Conservation (phyloP, 2,797 vertebrate genomes). For the Coregonus sp. region DNA sequence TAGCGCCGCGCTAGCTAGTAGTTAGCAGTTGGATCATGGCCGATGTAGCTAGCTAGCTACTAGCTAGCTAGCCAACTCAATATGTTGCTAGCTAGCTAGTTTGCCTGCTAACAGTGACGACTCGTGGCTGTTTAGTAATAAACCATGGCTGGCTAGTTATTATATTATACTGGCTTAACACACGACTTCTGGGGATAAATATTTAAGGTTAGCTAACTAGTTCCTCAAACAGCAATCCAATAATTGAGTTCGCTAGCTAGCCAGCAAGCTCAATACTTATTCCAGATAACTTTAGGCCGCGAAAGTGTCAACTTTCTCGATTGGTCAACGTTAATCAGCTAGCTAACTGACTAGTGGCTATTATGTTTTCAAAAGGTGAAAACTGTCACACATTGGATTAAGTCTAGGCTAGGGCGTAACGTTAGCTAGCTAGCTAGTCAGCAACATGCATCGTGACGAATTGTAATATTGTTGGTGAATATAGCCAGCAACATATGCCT, state of each 20-base stretch:
- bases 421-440: background rate
- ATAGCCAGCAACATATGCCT: background rate
- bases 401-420: background rate
- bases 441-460: background rate
- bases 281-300: background rate
- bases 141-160: background rate
- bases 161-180: background rate
- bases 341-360: background rate
- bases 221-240: background rate
- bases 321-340: background rate
- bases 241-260: background rate
- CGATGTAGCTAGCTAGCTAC: too few relatives aligned
- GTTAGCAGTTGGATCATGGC: too few relatives aligned
- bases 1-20: background rate
- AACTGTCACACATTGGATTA: too few relatives aligned
- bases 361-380: background rate
- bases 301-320: background rate
- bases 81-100: background rate
- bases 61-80: background rate
- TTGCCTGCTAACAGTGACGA: background rate
- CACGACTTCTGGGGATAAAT: background rate
- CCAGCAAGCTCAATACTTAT: background rate
- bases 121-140: background rate
- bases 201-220: background rate
- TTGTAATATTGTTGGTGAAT: background rate